These are phyloP conservation scores for Parnassius glacialis DNA, from an alignment of 2,888 invertebrate species.

Conservation along the genomic window DNA sequence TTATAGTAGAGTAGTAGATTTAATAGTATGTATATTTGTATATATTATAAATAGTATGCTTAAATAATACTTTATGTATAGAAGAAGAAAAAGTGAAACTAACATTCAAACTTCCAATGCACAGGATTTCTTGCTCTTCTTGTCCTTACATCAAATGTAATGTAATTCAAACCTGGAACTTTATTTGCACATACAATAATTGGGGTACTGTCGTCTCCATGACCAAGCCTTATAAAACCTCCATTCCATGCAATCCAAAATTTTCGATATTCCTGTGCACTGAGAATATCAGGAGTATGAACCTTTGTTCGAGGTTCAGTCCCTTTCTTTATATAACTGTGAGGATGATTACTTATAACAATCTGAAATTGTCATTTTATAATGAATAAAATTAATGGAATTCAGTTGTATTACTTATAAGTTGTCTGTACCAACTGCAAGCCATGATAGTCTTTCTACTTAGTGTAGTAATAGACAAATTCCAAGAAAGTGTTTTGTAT, in stretches of 20 bases:
- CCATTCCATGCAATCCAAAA: constrained; percentile 77
- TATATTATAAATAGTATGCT: no score
- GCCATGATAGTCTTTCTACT: no score
- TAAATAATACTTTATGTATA: no score
- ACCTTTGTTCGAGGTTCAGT: constrained; percentile 30
- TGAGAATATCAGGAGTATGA: constrained; percentile 68
- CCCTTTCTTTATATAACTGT: constrained; percentile 41
- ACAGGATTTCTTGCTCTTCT: constrained; percentile 28
- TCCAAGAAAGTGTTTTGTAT: no score
- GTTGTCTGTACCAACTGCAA: no score
- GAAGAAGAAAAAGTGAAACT: constrained; percentile 31
- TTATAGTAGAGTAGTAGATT: no score
- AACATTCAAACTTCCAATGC: constrained; percentile 51
- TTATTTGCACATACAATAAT: constrained; percentile 37
- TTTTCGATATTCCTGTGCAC: constrained; percentile 57
- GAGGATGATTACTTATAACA: constrained; percentile 40
- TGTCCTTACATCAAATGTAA: constrained; percentile 34
- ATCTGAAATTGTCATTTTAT: constrained; percentile 36
- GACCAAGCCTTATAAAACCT: constrained; percentile 59
- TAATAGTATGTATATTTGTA: no score
- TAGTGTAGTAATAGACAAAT: no score
- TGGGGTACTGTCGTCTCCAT: constrained; percentile 53
- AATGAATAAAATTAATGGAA: no score
- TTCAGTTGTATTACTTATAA: no score
- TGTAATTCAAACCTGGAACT: constrained; percentile 39